Evolutionary conservation across 2,797 vertebrate species (phyloP), one percentile per base, ranked within the genome.

Genomic region (Sebastes cheni): DNA sequence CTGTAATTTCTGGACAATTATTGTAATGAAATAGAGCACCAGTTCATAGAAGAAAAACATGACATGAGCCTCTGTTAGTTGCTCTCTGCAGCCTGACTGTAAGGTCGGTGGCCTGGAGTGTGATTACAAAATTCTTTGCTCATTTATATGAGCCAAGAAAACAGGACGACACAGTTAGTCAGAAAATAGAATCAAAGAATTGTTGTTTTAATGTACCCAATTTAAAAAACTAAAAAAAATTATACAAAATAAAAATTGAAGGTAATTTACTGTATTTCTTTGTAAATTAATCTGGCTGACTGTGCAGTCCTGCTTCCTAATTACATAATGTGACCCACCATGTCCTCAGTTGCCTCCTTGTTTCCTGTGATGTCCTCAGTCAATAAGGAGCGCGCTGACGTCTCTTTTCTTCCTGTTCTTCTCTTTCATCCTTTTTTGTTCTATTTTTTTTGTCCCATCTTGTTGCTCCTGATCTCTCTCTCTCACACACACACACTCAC

Each of bases 311-410:
- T 87, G 77, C 67, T 72, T 89, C 77, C 79, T 83, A 6, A 46
- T 75, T 70, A 59, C 79, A 50, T 56, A 61, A 70, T 23, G 29
- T 72, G 72, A 83, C 42, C 54, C 72, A 69, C 66, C 27, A 2
- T 75, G 55, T 67, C 84, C 77, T 77, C 72, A 65, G 76, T 68
- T 77, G 71, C 84, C 79, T 90, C 86, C 86, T 88, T 81, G 81
- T 84, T 83, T 85, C 81, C 81, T 87, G 71, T 86, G 82, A 84
- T 22, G 39, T 75, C 82, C 67, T 84, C 84, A 76, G 79, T 75
- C 77, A 87, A 77, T 61, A 79, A 87, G 81, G 89, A 91, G 80
- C 16, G 29, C 18, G 11, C 76, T 86, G 80, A 79, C 80, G 9
- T 80, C 68, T 62, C 58, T 81, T 34, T 27, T 65, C 52, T 66